These are phyloP conservation scores for Trichoplusia ni DNA, from an alignment of 1,140 invertebrate species.

Conservation along the genomic window DNA sequence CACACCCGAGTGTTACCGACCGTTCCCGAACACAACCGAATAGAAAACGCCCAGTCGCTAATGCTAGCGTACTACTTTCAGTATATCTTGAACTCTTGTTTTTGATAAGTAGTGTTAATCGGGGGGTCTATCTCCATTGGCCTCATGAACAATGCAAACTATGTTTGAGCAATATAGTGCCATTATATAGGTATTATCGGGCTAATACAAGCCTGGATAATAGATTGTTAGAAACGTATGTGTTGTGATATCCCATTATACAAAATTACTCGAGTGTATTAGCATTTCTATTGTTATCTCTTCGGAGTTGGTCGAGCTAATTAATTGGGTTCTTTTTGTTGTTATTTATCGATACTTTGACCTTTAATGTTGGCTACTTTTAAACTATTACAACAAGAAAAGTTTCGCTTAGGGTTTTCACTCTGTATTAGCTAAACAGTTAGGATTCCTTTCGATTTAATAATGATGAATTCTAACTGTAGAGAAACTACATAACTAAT, in stretches of 20 bases:
- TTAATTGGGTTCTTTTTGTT: neutral
- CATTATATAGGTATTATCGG: slow-evolving; percentile 43
- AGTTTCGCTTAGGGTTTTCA: too few species aligned
- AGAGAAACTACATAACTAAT: neutral
- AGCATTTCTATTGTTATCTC: slow-evolving; percentile 15
- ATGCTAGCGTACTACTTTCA: slow-evolving; percentile 43
- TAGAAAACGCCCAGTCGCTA: slow-evolving; percentile 68
- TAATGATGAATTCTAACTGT: too few species aligned
- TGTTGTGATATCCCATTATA: slow-evolving; percentile 47
- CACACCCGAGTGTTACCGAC: slow-evolving; percentile 57
- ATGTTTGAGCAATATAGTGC: slow-evolving; percentile 49
- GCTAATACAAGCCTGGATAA: slow-evolving; percentile 38
- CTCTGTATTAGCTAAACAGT: too few species aligned
- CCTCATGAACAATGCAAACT: slow-evolving; percentile 45
- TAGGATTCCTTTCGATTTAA: too few species aligned
- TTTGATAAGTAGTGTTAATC: neutral
- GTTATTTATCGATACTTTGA: neutral
- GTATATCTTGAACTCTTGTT: slow-evolving; percentile 47
- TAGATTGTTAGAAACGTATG: slow-evolving; percentile 40
- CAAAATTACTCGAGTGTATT: slow-evolving; percentile 17
- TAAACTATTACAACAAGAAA: too few species aligned
- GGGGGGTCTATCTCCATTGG: slow-evolving; percentile 3
- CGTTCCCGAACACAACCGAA: slow-evolving; percentile 51
- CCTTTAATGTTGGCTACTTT: too few species aligned
- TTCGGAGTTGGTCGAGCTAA: neutral